These are phyloP conservation scores for Esperia sulphurella DNA, from an alignment of 2,888 invertebrate genomes.

Conservation along the genomic window DNA sequence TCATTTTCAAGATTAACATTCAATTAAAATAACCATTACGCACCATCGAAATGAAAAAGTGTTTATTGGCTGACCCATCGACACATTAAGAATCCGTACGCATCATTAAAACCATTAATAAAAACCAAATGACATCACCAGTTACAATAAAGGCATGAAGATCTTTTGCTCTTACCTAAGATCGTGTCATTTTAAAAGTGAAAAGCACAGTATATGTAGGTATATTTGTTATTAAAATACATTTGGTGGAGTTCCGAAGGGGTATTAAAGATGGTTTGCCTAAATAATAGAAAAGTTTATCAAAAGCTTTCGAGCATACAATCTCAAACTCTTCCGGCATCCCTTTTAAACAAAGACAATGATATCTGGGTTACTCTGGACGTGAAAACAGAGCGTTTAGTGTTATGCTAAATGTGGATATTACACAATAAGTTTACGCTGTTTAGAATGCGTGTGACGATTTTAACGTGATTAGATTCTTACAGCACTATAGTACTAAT, in stretches of 20 bases:
- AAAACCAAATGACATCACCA: no score
- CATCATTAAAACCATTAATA: no score
- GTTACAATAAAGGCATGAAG: no score
- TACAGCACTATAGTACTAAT: constrained; percentile 38
- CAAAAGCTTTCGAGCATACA: background rate
- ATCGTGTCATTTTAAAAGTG: no score
- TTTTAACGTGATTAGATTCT: constrained; percentile 39
- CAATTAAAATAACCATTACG: background rate
- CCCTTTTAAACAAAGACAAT: background rate
- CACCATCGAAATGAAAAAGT: background rate
- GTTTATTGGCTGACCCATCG: background rate
- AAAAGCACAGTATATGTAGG: no score
- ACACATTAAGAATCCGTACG: no score
- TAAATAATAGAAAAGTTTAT: constrained; percentile 1
- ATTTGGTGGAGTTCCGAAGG: no score
- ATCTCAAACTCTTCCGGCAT: background rate
- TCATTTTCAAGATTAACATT: constrained; percentile 23
- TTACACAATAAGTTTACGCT: constrained; percentile 17
- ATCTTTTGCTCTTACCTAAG: no score
- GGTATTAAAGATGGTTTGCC: background rate
- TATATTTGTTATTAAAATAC: background rate
- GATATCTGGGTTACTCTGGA: constrained; percentile 5
- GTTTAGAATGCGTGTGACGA: constrained; percentile 49
- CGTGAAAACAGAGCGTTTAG: constrained; percentile 9
- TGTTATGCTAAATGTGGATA: constrained; percentile 14